Percentiles rank a stretch among this genome's conserved stretches.
These are phyloP conservation scores for Emmelina monodactyla DNA, from an alignment of 2,888 invertebrate species.

Conservation along the genomic window DNA sequence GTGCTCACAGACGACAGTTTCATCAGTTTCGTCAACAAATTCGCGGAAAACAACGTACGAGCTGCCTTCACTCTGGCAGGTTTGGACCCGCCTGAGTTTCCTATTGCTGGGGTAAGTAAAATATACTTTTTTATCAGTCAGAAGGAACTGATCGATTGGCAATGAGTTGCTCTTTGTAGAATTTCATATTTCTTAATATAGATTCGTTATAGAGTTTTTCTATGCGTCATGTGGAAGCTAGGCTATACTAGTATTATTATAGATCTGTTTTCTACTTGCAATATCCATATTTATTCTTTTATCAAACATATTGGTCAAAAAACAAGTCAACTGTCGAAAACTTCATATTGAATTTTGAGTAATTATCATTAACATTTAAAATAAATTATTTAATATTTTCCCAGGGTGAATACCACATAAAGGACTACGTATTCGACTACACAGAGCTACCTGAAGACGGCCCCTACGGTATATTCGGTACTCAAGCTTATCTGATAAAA, in stretches of 20 bases:
- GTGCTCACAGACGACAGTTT: conserved; percentile 23
- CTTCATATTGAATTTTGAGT: no score
- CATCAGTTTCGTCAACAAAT: conserved; percentile 22
- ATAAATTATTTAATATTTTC: conserved; percentile 8
- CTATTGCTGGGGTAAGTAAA: conserved; percentile 23
- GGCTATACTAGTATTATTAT: no score
- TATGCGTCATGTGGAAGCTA: no score
- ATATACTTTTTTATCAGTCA: not conserved
- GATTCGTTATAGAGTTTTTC: no score
- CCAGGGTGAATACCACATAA: conserved; percentile 25
- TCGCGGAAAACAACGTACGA: conserved; percentile 24
- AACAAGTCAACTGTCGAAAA: no score
- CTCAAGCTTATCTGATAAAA: conserved; percentile 18
- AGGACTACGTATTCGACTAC: conserved; percentile 28
- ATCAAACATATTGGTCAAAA: no score
- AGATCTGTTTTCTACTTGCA: no score
- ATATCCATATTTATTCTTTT: no score
- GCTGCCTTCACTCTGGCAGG: conserved; percentile 18
- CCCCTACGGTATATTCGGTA: conserved; percentile 27
- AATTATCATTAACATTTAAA: no score
- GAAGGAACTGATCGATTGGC: no score
- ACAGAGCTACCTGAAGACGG: conserved; percentile 25
- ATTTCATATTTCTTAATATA: no score
- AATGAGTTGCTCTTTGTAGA: no score
- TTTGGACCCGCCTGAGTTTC: conserved; percentile 25